phyloP scores from a whole-genome alignment of 1,140 invertebrate genomes.

The Oncopodura yosiiana region DNA sequence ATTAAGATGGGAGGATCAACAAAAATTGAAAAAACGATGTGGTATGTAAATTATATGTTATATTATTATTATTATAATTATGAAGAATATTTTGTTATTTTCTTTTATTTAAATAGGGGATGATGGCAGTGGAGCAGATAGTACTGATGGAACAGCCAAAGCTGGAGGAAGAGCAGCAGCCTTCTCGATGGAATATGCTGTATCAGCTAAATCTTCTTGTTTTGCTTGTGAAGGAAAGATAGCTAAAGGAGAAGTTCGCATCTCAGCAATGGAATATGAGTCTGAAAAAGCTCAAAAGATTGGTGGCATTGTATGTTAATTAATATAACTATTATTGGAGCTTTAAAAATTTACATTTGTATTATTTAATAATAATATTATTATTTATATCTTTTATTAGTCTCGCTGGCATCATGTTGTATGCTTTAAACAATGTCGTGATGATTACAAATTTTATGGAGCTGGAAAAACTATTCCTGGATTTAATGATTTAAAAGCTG shows the following conservation, averaged over 20 bases:
- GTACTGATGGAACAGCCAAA: background rate
- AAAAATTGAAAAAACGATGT: conserved; percentile 63
- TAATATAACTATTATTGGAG: background rate
- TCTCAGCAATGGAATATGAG: conserved; percentile 79
- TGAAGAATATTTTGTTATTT: background rate
- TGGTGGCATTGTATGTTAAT: conserved; percentile 50
- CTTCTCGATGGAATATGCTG: conserved; percentile 78
- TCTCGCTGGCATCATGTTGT: conserved; percentile 81
- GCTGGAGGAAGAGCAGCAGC: conserved; percentile 42
- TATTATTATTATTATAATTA: conserved; percentile 1
- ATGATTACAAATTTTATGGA: conserved; percentile 64
- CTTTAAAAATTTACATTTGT: background rate
- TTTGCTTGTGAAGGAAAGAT: conserved; percentile 79
- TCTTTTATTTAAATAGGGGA: background rate
- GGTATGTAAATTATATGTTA: conserved; percentile 42
- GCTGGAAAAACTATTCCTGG: conserved; percentile 62
- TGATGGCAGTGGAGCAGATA: conserved; percentile 6
- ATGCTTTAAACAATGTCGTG: conserved; percentile 74
- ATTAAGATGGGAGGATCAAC: conserved; percentile 76
- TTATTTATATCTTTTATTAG: background rate
- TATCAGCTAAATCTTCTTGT: conserved; percentile 70
- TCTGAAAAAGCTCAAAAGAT: conserved; percentile 65
- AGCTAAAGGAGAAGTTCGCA: conserved; percentile 64
- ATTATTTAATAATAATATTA: background rate
- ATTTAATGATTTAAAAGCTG: conserved; percentile 56